Conservation (phyloP, 2,888 invertebrate species). For the Deilephila porcellus region DNA sequence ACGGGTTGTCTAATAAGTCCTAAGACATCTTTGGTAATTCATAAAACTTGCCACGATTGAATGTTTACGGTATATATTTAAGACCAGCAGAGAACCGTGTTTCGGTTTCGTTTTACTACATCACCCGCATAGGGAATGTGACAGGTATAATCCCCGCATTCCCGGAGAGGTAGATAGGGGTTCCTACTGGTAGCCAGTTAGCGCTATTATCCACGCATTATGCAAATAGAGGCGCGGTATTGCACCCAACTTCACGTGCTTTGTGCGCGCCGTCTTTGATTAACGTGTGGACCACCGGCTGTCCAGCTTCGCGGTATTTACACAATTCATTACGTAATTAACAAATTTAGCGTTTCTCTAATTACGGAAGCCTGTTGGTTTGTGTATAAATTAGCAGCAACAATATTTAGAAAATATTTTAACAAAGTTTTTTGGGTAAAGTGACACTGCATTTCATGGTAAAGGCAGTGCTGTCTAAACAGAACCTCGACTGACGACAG, state of each 20-base stretch:
- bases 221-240: background rate
- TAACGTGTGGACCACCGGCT: background rate
- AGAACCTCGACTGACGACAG: too few species aligned
- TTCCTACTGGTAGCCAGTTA: background rate
- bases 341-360: background rate
- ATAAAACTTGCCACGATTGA: background rate
- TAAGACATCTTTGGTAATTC: background rate
- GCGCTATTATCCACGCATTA: background rate
- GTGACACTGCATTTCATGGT: too few species aligned
- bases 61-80: background rate
- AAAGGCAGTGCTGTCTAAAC: too few species aligned
- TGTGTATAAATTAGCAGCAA: too few species aligned
- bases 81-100: background rate
- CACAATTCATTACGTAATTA: background rate
- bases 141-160: background rate
- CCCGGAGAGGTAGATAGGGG: background rate
- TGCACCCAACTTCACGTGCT: background rate
- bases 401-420: too few species aligned
- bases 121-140: background rate
- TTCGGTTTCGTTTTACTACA: background rate
- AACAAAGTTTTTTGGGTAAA: too few species aligned
- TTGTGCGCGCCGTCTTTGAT: background rate
- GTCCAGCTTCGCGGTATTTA: background rate
- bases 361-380: background rate
- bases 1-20: too few species aligned